Base-by-base conservation (phyloP, 2,888 invertebrate species). In the Chironomus tentans region DNA sequence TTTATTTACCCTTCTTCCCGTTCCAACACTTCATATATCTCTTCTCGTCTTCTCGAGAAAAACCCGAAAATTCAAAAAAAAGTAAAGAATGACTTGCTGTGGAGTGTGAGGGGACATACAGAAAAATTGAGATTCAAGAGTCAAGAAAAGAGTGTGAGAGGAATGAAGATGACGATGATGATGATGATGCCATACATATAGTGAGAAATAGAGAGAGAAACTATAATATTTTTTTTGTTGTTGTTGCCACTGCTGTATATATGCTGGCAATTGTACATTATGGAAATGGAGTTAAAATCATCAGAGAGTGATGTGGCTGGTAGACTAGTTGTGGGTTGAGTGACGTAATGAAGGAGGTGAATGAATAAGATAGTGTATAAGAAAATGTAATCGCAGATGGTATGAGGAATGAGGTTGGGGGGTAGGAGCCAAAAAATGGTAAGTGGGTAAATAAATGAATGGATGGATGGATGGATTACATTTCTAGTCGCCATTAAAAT, bases 401-500 rank as follows among this genome's bases (percentile, higher is more conserved):
- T n/a, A 15, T 5, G 15, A 3, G 56, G 56, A 1, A 28, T 28
- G 28, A 2, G 38, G 38, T 2, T 38, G 38, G 38, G 38, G 38
- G 3, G 24, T n/a, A n/a, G n/a, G n/a, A n/a, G 28, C 28, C 38
- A 7, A 38, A 38, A 38, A 38, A 38, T 38, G 38, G 38, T 38
- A 38, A 38, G 38, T 38, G 38, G 38, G 38, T 38, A 38, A 38
- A 38, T 38, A 38, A 38, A 38, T 38, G 38, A 38, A 38, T 38
- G 38, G 38, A 38, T 65, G 65, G 18, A 12, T 56, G 28, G 61
- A 28, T 50, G 38, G 72, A 72, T 72, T 72, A 72, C 72, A 50
- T 72, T 72, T 61, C 21, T 65, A 72, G 72, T 72, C 72, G 72
- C 72, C 72, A 72, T 72, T 72, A 72, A 72, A 65, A 72, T 46